Percentiles rank a stretch among this genome's conserved stretches.
phyloP scores from a whole-genome alignment of 2,113 vertebrate genomes.

The Tupaia tana region DNA sequence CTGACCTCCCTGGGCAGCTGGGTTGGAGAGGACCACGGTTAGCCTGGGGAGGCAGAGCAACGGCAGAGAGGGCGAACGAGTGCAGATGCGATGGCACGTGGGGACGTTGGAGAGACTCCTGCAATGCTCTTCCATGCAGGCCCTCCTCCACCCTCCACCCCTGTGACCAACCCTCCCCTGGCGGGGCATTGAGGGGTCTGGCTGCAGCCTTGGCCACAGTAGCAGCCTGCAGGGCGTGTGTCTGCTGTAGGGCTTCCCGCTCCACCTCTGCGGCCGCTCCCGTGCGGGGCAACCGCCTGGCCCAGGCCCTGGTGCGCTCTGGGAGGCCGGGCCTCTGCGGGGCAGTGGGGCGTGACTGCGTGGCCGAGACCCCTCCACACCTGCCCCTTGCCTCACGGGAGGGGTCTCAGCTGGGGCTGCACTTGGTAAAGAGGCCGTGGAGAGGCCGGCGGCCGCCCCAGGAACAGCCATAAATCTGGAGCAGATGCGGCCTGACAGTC shows the following conservation, averaged over 20 bases:
- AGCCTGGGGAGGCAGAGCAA: no score
- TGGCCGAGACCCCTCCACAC: constrained; percentile 87
- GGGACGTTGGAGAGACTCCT: background rate
- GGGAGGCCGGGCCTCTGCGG: constrained; percentile 75
- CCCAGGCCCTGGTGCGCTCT: constrained; percentile 86
- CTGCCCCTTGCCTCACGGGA: constrained; percentile 91
- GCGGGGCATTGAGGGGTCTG: background rate
- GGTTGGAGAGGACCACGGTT: background rate
- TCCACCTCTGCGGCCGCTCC: background rate
- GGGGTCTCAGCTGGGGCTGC: constrained; percentile 92
- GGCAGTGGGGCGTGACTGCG: constrained; percentile 90
- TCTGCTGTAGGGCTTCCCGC: background rate
- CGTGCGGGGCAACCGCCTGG: constrained; percentile 84
- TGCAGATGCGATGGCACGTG: background rate
- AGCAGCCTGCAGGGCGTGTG: background rate
- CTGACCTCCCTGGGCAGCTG: background rate
- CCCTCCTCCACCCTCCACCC: background rate
- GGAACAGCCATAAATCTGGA: constrained; percentile 83
- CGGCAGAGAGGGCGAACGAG: no score
- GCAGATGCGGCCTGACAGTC: constrained; percentile 84
- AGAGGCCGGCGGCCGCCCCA: constrained; percentile 76
- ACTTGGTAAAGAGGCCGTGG: constrained; percentile 86
- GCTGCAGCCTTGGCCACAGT: no score
- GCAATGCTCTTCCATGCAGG: background rate
- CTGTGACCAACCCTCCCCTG: background rate